phyloP scores from a whole-genome alignment of 2,888 invertebrate genomes.

The Lepidocyrtinus sp. region DNA sequence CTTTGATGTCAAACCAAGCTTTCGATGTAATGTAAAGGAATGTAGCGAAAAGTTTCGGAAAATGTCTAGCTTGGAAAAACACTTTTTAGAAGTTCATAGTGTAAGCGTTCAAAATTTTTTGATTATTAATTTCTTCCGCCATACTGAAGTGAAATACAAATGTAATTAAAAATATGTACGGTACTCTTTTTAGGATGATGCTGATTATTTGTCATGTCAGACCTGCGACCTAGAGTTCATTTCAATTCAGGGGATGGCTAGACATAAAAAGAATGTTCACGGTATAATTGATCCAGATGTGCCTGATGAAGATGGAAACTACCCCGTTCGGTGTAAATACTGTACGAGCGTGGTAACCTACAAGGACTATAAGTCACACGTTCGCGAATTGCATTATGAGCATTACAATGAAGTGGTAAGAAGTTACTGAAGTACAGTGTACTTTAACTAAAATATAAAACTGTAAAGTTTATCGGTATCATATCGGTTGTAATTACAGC shows the following conservation, averaged over 20 bases:
- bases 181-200: neutral
- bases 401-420: slow-evolving; percentile 20
- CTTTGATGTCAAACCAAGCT: neutral
- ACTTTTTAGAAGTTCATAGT: neutral
- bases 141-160: neutral
- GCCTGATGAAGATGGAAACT: neutral
- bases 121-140: too few relatives aligned
- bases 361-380: neutral
- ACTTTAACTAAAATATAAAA: neutral
- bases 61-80: neutral
- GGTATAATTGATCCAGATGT: neutral
- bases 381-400: slow-evolving; percentile 11
- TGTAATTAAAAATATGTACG: neutral
- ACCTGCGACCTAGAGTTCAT: neutral
- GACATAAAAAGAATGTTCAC: slow-evolving; percentile 33
- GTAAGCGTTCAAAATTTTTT: too few relatives aligned
- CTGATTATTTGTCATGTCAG: slow-evolving; percentile 8
- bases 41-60: neutral
- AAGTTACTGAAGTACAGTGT: neutral
- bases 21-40: neutral
- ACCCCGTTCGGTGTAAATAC: neutral
- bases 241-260: neutral
- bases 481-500: neutral
- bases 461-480: neutral
- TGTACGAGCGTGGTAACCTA: neutral